Evolutionary conservation across 2,797 vertebrate genomes (phyloP).

Genomic region (Platalea minor): DNA sequence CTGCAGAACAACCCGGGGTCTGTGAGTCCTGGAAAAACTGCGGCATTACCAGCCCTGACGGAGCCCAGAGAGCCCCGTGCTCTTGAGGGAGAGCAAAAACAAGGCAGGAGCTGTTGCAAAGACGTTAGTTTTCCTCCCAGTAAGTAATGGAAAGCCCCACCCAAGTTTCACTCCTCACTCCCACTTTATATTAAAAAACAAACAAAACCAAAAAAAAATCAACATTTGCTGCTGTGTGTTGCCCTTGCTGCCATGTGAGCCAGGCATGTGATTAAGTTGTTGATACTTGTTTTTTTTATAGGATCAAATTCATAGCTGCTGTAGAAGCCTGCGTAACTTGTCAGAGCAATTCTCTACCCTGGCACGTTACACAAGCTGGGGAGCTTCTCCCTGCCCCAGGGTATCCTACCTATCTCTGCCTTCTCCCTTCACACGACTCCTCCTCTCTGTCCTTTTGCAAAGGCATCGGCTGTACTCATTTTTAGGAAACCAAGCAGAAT

Average conservation of each 20-base stretch:
- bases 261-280: slow-evolving; percentile 50
- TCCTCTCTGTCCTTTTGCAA: neutral
- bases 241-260: slow-evolving; percentile 34
- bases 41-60: too few relatives aligned
- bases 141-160: neutral
- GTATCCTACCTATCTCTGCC: neutral
- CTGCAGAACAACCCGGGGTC: neutral
- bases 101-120: neutral
- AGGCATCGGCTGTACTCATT: neutral
- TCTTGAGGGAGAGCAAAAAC: neutral
- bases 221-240: neutral
- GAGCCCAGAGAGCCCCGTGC: neutral
- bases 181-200: neutral
- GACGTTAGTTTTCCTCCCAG: neutral
- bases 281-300: slow-evolving; percentile 49
- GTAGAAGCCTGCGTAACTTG: slow-evolving; percentile 37
- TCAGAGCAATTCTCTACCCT: slow-evolving; percentile 22
- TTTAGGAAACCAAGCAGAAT: neutral
- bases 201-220: neutral
- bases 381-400: neutral
- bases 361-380: slow-evolving; percentile 38
- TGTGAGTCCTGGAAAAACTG: neutral
- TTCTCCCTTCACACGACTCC: neutral
- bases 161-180: slow-evolving; percentile 16
- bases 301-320: slow-evolving; percentile 48